Conservation (phyloP, 2,888 invertebrate genomes). For the Netelia fuscicornis region DNA sequence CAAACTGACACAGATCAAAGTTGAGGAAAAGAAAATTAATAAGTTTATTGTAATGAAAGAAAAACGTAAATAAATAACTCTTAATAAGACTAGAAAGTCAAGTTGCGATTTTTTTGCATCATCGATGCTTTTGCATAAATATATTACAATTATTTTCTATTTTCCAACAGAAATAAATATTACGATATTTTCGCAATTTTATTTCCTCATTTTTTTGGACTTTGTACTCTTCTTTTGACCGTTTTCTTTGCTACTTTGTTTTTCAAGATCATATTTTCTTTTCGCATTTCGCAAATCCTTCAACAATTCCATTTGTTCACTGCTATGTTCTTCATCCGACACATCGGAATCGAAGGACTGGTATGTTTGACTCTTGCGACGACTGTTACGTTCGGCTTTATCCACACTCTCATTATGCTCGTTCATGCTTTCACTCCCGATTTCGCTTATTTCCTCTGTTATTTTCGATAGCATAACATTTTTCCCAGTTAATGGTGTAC, state of each 20-base stretch:
- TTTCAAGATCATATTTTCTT: not conserved
- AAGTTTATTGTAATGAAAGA: too few species aligned
- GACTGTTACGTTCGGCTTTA: not conserved
- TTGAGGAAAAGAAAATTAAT: too few species aligned
- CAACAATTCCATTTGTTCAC: slow-evolving; percentile 19
- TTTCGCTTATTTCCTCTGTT: not conserved
- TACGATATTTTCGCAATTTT: slow-evolving; percentile 2
- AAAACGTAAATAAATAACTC: too few species aligned
- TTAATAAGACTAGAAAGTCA: too few species aligned
- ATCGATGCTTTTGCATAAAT: slow-evolving; percentile 64
- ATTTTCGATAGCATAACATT: not conserved
- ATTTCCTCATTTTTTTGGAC: not conserved
- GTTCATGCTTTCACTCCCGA: not conserved
- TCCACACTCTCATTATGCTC: not conserved
- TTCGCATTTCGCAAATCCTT: slow-evolving; percentile 19
- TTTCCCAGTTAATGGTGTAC: not conserved
- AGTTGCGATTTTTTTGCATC: slow-evolving; percentile 53
- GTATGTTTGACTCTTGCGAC: not conserved
- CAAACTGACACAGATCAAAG: too few species aligned
- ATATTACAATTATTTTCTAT: slow-evolving; percentile 40
- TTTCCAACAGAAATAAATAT: slow-evolving; percentile 7
- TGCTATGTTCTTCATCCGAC: slow-evolving; percentile 6
- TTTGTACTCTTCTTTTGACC: not conserved
- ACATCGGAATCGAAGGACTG: not conserved
- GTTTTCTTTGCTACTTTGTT: not conserved